Percentiles rank a stretch among this genome's conserved stretches.
phyloP scores from a whole-genome alignment of 92 coral and sea anemone genomes.

The Metridium senile region DNA sequence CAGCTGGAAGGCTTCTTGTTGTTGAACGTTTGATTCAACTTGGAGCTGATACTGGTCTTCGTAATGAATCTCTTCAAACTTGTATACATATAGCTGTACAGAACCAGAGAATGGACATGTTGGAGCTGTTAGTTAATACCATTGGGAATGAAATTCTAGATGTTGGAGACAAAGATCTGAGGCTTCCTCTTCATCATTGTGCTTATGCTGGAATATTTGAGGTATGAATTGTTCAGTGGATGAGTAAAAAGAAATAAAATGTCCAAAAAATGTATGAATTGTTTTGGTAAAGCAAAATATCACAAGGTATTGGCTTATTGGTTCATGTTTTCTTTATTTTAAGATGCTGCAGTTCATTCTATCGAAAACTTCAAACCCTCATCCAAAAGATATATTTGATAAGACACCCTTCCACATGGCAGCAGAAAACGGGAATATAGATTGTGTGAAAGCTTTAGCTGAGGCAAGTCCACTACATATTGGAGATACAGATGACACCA shows the following conservation, averaged over 20 bases:
- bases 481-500: constrained; percentile 71
- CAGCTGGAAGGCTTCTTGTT: constrained; percentile 46
- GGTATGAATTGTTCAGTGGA: constrained; percentile 28
- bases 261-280: neutral
- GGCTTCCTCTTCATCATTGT: constrained; percentile 58
- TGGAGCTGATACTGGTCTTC: constrained; percentile 60
- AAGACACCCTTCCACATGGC: constrained; percentile 74
- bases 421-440: constrained; percentile 65
- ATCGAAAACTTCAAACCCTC: neutral
- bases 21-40: constrained; percentile 50
- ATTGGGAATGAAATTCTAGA: constrained; percentile 38
- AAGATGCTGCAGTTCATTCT: neutral
- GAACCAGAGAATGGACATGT: constrained; percentile 47
- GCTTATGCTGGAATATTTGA: constrained; percentile 49
- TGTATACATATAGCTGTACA: constrained; percentile 70
- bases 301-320: neutral
- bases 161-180: constrained; percentile 62
- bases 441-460: constrained; percentile 54
- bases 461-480: constrained; percentile 55
- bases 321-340: neutral
- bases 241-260: neutral
- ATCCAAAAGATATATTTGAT: constrained; percentile 56
- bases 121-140: constrained; percentile 51
- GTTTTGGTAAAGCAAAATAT: too few species aligned
- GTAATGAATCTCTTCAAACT: constrained; percentile 60